Evolutionary conservation across 1,140 invertebrate species (phyloP).

Genomic region (Pseudobourletiella spinata): DNA sequence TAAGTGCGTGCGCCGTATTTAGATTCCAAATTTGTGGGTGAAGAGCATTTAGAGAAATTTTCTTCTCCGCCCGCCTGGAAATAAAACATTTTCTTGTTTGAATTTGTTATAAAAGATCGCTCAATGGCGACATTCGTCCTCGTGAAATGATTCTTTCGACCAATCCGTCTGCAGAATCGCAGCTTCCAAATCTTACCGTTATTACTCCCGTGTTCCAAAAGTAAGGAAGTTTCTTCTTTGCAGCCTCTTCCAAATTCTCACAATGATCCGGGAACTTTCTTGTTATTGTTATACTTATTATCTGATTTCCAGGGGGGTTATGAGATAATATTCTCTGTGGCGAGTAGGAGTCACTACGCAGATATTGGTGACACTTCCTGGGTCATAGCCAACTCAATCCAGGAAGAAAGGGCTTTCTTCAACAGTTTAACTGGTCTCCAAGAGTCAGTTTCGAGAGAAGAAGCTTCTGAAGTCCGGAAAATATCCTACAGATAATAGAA

Average conservation of each 20-base stretch:
- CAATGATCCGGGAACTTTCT: no score
- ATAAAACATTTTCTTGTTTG: no score
- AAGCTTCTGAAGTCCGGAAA: conserved; percentile 67
- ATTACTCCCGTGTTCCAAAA: conserved; percentile 92
- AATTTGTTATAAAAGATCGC: no score
- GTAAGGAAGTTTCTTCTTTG: conserved; percentile 45
- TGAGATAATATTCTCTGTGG: conserved; percentile 99
- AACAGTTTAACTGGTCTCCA: conserved; percentile 87
- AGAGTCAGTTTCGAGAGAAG: conserved; percentile 62
- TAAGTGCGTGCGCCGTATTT: no score
- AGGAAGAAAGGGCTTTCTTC: conserved; percentile 92
- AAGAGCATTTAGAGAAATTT: no score
- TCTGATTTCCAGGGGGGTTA: no score
- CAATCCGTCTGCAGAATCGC: conserved; percentile 94
- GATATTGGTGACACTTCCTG: conserved; percentile 83
- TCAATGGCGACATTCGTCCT: conserved; percentile 58
- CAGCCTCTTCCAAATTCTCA: no score
- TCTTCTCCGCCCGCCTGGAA: no score
- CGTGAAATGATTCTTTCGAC: conserved; percentile 94
- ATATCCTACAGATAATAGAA: no score
- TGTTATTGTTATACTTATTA: no score
- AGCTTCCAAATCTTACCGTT: conserved; percentile 96
- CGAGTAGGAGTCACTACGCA: conserved; percentile 95
- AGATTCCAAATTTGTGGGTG: no score
- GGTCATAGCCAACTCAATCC: conserved; percentile 98